Base-by-base conservation (phyloP, 2,888 invertebrate genomes). In the Halocaridina rubra region DNA sequence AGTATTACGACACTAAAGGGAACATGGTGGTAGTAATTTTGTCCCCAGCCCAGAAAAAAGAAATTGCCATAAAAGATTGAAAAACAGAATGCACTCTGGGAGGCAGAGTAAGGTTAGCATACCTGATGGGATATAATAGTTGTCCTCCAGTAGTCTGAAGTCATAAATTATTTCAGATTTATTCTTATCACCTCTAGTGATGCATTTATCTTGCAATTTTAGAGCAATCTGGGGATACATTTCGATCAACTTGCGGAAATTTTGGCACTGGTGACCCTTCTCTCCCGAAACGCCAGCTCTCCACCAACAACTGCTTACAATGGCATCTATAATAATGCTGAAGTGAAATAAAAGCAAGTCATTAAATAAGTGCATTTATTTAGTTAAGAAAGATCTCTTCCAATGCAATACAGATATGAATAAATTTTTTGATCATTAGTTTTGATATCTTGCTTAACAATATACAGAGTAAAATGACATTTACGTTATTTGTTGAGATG, bases 261-360 rank as follows among this genome's bases (percentile, higher is more conserved):
- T 76, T 13, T 33, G 46, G 22, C 82, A 77, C 61, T 82, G 76
- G 29, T 75, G 81, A 24, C 77, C 82, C 27, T 82, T 82, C 57
- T 77, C 72, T 16, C 82, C 59, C 16, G 19, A 32, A 22, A 82
- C 71, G 3, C 77, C 82, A 32, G 76, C 22, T n/a, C 77, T 29
- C 82, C 82, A 82, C 82, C 82, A 82, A 5, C 32, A 32, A 19
- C 82, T 82, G 39, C 72, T 77, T 59, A 82, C 77, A 69, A 82
- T 82, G 22, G 82, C 82, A 27, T 82, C 72, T n/a, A 78, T 53
- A n/a, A 19, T 69, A 59, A 69, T 77, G n/a, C 82, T 82, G 69
- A 10, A 8, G 5, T n/a, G 13, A 3, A 69, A 53, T n/a, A 13
- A 19, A 53, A 19, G 10, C 16, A 53, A 3, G 16, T 10, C 10